phyloP scores from a whole-genome alignment of 2,888 invertebrate species.

The Chaitophorus viminalis region DNA sequence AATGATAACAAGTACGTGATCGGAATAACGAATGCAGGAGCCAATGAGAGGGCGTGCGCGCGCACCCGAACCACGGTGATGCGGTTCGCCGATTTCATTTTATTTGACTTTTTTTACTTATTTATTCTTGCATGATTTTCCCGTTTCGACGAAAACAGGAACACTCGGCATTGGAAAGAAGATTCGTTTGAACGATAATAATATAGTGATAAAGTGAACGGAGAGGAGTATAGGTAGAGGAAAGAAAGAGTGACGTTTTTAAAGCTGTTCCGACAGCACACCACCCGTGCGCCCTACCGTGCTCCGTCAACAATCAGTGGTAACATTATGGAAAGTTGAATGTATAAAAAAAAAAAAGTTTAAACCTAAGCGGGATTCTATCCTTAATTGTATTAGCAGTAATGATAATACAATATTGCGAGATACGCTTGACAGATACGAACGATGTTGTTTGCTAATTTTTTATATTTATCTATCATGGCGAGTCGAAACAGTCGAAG shows the following conservation, averaged over 20 bases:
- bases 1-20: conserved; percentile 52
- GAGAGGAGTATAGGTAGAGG: too few species aligned
- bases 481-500: background rate
- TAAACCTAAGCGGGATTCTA: background rate
- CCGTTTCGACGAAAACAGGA: background rate
- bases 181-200: too few species aligned
- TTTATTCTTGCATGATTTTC: background rate
- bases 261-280: background rate
- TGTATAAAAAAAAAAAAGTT: background rate
- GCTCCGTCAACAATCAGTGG: background rate
- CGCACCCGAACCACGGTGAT: background rate
- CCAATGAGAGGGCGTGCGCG: too few species aligned
- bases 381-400: background rate
- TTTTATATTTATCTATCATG: background rate
- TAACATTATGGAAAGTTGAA: background rate
- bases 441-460: conserved; percentile 12
- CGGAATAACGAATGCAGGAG: conserved; percentile 18
- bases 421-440: too few species aligned
- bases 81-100: background rate
- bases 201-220: too few species aligned
- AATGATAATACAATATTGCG: background rate
- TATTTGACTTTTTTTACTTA: conserved; percentile 21
- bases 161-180: background rate
- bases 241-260: conserved; percentile 12
- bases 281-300: too few species aligned